Base-by-base conservation (phyloP, 2,888 invertebrate genomes). In the Adelphocoris suturalis region DNA sequence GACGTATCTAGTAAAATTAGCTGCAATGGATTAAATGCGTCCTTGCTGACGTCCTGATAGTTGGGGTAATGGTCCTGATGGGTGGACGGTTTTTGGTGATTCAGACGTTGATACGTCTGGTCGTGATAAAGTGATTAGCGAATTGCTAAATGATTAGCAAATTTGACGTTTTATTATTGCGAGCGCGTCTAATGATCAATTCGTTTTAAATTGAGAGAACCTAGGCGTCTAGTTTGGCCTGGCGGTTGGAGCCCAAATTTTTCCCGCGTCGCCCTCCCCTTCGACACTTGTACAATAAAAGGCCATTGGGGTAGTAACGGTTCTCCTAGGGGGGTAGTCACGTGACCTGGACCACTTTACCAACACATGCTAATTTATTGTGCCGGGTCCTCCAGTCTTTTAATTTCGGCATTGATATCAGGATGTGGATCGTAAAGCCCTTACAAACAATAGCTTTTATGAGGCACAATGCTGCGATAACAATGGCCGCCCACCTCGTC, bases 361-460 rank as follows among this genome's bases (percentile, higher is more conserved):
- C 86, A 75, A 68, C 68, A 27, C 46, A 75, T 37, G 86, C 75
- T 68, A 86, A 86, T 86, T 86, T 86, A 85, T 55, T 52, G 46
- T 86, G 37, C 47, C n/a, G 78, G n/a, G 16, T 85, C 61, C 55
- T 61, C 47, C 23, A 68, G 75, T 46, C 48, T 75, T 86, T 75
- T 86, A 86, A 86, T 86, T 82, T 75, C 86, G 46, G 86, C 68
- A 75, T 86, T 86, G 76, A 86, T 75, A 86, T 75, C 86, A 86
- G 86, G 68, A 86, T 68, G 86, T 86, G 76, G 86, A 46, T 68
- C 75, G 61, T 57, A 61, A 85, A 85, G 37, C 55, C 57, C 61
- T 23, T 27, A 57, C 85, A 57, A 85, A 85, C 85, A 85, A 85
- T 85, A 57, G 85, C 85, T 85, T 57, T 85, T 85, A 57, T 61